Percentiles rank a stretch among this genome's conserved stretches.
Conservation (phyloP, 2,797 vertebrate species). For the Remorina albescens region DNA sequence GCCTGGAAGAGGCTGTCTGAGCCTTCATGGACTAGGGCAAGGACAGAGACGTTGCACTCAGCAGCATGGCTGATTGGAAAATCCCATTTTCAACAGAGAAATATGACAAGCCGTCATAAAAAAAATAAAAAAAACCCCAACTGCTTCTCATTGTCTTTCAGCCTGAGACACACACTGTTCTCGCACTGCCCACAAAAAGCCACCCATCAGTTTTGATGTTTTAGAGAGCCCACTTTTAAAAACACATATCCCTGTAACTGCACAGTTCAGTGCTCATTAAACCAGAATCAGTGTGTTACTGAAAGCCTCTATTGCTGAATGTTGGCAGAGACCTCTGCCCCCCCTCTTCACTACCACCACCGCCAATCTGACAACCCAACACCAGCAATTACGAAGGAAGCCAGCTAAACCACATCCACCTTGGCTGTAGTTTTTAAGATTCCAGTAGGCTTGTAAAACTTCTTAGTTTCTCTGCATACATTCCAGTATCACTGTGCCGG, state of each 20-base stretch:
- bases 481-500: slow-evolving; percentile 79
- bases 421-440: slow-evolving; percentile 84
- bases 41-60: slow-evolving; percentile 57
- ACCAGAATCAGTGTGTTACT: slow-evolving; percentile 69
- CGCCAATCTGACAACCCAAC: slow-evolving; percentile 84
- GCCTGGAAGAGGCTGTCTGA: slow-evolving; percentile 75
- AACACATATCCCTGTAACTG: slow-evolving; percentile 54
- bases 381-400: slow-evolving; percentile 88
- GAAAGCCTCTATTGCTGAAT: slow-evolving; percentile 80
- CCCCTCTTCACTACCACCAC: slow-evolving; percentile 64
- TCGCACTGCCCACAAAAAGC: slow-evolving; percentile 32
- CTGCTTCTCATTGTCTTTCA: slow-evolving; percentile 2
- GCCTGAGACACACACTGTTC: slow-evolving; percentile 16
- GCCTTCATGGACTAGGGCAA: slow-evolving; percentile 59
- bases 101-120: slow-evolving; percentile 28
- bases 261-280: slow-evolving; percentile 64
- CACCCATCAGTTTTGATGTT: slow-evolving; percentile 23
- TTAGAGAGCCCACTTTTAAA: slow-evolving; percentile 39
- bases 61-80: slow-evolving; percentile 46
- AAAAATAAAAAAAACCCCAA: slow-evolving; percentile 1
- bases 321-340: slow-evolving; percentile 68
- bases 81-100: slow-evolving; percentile 34
- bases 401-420: slow-evolving; percentile 86
- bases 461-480: slow-evolving; percentile 76
- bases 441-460: slow-evolving; percentile 83